Evolutionary conservation across 2,888 invertebrate species (phyloP).

Genomic region (Anorthoa munda): DNA sequence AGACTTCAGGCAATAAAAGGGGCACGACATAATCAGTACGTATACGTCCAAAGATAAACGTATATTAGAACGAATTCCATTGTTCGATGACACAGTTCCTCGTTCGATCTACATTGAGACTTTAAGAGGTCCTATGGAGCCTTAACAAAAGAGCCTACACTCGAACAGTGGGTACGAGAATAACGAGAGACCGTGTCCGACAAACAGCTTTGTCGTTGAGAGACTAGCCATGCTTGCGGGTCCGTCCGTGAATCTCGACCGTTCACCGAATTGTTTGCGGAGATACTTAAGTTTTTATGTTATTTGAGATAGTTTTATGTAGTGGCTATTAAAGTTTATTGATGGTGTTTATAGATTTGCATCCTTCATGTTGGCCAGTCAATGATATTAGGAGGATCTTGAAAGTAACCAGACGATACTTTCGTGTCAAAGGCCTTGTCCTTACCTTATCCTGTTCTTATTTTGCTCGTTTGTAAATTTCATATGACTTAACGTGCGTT

Average conservation of each 20-base stretch:
- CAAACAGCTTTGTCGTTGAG: slow-evolving; percentile 67
- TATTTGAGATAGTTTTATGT: slow-evolving; percentile 22
- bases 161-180: slow-evolving; percentile 65
- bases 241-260: slow-evolving; percentile 7
- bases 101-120: slow-evolving; percentile 61
- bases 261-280: slow-evolving; percentile 22
- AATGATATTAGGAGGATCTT: neutral
- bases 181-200: slow-evolving; percentile 73
- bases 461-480: neutral
- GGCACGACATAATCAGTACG: slow-evolving; percentile 26
- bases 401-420: neutral
- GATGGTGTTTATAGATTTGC: neutral
- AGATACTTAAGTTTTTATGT: slow-evolving; percentile 3
- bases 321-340: slow-evolving; percentile 17
- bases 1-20: slow-evolving; percentile 38
- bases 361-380: neutral
- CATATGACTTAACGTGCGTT: neutral
- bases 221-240: slow-evolving; percentile 46
- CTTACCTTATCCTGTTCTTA: neutral
- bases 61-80: slow-evolving; percentile 56
- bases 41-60: slow-evolving; percentile 40
- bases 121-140: slow-evolving; percentile 66
- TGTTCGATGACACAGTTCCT: slow-evolving; percentile 61
- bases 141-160: slow-evolving; percentile 68
- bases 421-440: neutral